Evolutionary conservation across 2,113 vertebrate species (phyloP).

Genomic region (Percopsis transmontana): DNA sequence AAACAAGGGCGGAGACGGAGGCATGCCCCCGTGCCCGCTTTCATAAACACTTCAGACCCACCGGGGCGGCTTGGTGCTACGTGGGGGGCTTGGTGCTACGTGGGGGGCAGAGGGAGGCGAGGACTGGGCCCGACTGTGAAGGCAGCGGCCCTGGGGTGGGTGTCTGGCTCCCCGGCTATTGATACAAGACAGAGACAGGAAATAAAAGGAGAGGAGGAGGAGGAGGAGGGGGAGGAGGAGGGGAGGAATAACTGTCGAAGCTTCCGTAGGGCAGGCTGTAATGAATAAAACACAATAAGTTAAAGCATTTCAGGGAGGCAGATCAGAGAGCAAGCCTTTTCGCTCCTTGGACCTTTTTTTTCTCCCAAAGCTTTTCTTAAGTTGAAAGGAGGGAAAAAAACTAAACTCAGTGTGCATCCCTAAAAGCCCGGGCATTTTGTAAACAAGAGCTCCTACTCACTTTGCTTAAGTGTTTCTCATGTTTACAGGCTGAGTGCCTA

Average conservation of each 20-base stretch:
- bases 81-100: too few species aligned
- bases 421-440: conserved; percentile 56
- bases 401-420: conserved; percentile 23
- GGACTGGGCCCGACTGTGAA: conserved; percentile 49
- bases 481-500: conserved; percentile 61
- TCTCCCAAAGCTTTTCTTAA: conserved; percentile 33
- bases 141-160: background rate
- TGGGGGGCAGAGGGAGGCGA: too few species aligned
- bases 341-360: conserved; percentile 23
- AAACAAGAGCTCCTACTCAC: conserved; percentile 53
- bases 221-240: background rate
- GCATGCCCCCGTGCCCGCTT: conserved; percentile 42
- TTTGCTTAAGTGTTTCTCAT: conserved; percentile 57
- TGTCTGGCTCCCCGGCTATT: background rate
- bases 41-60: conserved; percentile 44
- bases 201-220: background rate
- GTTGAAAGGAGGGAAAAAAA: conserved; percentile 31
- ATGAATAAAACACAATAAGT: conserved; percentile 47
- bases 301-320: conserved; percentile 46
- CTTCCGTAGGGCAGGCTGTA: conserved; percentile 32
- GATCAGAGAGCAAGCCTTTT: conserved; percentile 45
- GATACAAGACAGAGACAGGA: background rate
- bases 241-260: conserved; percentile 16
- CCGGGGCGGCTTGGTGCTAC: conserved; percentile 22
- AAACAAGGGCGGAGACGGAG: conserved; percentile 14